Evolutionary conservation across 2,797 vertebrate genomes (phyloP).

Genomic region (Scleropages formosus): DNA sequence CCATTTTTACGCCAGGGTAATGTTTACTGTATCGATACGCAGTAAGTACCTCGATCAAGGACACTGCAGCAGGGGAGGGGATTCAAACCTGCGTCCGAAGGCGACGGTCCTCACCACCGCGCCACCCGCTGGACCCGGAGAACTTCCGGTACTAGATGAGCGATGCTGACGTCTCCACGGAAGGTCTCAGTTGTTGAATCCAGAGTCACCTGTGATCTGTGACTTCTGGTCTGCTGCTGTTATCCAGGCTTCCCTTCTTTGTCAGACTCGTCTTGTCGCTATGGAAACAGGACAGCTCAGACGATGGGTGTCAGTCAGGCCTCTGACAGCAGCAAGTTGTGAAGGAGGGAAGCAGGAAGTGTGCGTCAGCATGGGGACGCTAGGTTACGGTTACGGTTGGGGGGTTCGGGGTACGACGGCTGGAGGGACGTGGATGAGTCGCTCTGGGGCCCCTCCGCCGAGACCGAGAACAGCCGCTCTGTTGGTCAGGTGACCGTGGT

Average conservation of each 20-base stretch:
- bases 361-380: not conserved
- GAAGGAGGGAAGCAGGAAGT: no score
- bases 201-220: slow-evolving; percentile 8
- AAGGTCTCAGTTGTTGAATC: slow-evolving; percentile 16
- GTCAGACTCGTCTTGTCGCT: slow-evolving; percentile 20
- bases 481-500: no score
- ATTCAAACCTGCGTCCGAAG: no score
- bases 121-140: slow-evolving; percentile 1
- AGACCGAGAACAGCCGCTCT: no score
- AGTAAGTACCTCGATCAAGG: no score
- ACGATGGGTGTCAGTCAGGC: slow-evolving; percentile 27
- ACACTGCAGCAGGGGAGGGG: no score
- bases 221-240: not conserved
- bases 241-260: not conserved
- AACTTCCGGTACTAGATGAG: slow-evolving; percentile 19
- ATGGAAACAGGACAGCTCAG: slow-evolving; percentile 20
- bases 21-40: no score
- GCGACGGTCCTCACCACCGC: not conserved
- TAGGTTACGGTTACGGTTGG: no score
- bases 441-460: not conserved
- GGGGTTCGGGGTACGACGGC: not conserved
- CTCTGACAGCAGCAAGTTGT: no score
- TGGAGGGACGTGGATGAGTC: not conserved
- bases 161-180: slow-evolving; percentile 16
- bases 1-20: no score